Base-by-base conservation (phyloP, 2,888 invertebrate species). In the Lepidonotus clava region DNA sequence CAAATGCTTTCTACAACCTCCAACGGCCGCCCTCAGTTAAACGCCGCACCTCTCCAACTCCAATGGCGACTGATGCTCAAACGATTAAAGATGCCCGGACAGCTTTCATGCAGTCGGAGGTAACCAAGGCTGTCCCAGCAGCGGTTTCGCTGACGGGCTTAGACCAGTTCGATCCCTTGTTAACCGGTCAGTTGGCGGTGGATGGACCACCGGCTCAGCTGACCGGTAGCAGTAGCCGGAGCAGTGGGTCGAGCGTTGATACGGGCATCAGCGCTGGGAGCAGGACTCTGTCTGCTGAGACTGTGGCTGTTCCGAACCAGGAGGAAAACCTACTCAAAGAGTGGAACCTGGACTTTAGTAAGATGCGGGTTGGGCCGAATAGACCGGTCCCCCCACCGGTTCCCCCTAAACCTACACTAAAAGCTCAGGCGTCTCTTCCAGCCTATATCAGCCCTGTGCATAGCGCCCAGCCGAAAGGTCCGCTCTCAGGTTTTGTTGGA, bases 321-420 rank as follows among this genome's bases (percentile, higher is more conserved):
- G 89, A 89, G 24, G 89, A 89, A 4, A 86, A 89, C 61, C 51
- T 89, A 40, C 87, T 89, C 38, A 89, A 89, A 28, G 89, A 89
- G 41, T 89, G 89, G 89, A 89, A 88, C 80, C 66, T 89, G 8
- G 86, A 89, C 80, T 89, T 89, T 18, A 86, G 56, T 28, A 85
- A 85, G 67, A 84, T 87, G 80, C 38, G 80, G 6, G 28, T 86
- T 0, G 53, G 36, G 40, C 8, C 66, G 38, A 18, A 38, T 56
- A 46, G 28, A 21, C 53, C 53, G n/a, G 24, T n/a, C 5, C 84
- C 84, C 1, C 84, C 84, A 40, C 84, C 84, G 6, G 40, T 84
- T 6, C 84, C 84, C 1, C 84, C 61, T n/a, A 84, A 84, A 24
- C 84, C 83, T 18, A 53, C 83, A 28, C 38, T 71, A 14, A 71